phyloP scores from a whole-genome alignment of 37 sponge, comb jelly and placozoan genomes.

The Halisarca cf. caerulea region DNA sequence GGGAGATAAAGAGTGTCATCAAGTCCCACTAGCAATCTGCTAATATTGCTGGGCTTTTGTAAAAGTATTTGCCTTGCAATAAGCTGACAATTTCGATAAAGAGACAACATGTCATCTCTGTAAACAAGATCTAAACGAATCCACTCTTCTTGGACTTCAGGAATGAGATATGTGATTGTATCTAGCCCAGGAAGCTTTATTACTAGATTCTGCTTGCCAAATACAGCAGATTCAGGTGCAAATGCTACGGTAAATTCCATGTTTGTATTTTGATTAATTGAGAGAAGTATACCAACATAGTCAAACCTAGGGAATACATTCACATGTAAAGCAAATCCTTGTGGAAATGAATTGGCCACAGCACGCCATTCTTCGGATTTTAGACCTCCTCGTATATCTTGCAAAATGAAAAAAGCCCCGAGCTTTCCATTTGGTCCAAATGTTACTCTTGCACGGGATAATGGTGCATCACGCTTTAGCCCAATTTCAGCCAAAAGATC shows the following conservation, averaged over 20 bases:
- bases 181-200: not conserved
- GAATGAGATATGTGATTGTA: not conserved
- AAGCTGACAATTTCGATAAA: not conserved
- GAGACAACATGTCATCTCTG: not conserved
- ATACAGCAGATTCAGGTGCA: not conserved
- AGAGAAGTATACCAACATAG: not conserved
- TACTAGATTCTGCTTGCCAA: not conserved
- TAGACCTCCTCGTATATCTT: not conserved
- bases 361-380: not conserved
- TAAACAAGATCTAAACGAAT: not conserved
- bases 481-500: not conserved
- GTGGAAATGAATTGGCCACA: not conserved
- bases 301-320: slow-evolving; percentile 6
- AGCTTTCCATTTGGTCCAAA: not conserved
- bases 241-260: not conserved
- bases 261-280: not conserved
- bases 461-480: not conserved
- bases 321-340: not conserved
- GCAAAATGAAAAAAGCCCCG: not conserved
- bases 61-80: not conserved
- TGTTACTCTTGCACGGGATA: not conserved
- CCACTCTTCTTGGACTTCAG: not conserved
- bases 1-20: not conserved
- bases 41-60: no score
- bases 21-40: not conserved